Percentiles rank a stretch among this genome's conserved stretches.
Conservation (phyloP, 2,113 vertebrate genomes). For the Gymnocephalus cernua region DNA sequence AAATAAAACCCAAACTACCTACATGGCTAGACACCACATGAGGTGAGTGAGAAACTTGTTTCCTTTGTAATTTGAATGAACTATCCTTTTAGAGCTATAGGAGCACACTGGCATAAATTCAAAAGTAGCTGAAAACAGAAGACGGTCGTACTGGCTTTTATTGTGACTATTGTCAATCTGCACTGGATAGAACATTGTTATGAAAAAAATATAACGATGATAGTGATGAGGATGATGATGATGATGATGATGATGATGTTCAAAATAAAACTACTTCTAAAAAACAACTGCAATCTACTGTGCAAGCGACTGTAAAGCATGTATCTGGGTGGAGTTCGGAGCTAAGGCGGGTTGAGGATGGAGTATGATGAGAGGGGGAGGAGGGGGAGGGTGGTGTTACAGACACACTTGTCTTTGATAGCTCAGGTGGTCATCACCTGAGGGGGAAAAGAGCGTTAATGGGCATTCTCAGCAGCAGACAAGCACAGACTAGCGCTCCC, state of each 20-base stretch:
- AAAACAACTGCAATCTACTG: background rate
- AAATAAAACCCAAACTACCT: background rate
- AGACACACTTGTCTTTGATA: constrained; percentile 81
- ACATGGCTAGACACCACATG: background rate
- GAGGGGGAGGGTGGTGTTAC: constrained; percentile 49
- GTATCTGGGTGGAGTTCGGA: constrained; percentile 41
- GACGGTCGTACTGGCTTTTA: background rate
- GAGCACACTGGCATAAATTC: background rate
- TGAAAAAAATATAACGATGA: background rate
- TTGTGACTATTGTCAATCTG: background rate
- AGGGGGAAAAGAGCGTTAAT: constrained; percentile 78
- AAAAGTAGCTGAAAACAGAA: background rate
- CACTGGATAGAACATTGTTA: background rate
- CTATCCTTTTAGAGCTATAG: background rate
- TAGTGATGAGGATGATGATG: background rate
- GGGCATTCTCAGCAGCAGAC: constrained; percentile 80
- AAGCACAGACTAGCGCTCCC: constrained; percentile 78
- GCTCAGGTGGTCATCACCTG: constrained; percentile 84
- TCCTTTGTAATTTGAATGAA: background rate
- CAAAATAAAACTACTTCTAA: background rate
- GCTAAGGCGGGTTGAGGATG: constrained; percentile 42
- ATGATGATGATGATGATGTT: background rate
- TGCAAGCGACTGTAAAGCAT: constrained; percentile 14
- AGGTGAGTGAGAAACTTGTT: background rate
- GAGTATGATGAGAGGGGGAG: constrained; percentile 68